Conservation (phyloP, 2,797 vertebrate species). For the Tarsius wallacei region DNA sequence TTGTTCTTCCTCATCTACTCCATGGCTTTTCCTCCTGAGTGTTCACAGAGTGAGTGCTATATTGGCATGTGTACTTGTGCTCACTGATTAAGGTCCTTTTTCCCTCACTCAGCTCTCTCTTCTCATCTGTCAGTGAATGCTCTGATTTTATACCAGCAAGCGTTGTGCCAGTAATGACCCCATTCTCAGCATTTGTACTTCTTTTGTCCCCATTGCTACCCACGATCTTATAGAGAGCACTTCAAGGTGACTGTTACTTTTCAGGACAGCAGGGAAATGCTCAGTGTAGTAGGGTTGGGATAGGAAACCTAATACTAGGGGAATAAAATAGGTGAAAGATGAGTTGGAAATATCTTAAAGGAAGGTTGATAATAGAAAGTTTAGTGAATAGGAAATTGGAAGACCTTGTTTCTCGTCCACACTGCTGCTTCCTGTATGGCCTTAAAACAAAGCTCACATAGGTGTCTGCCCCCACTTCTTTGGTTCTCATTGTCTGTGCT, state of each 20-base stretch:
- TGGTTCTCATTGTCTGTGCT: not conserved
- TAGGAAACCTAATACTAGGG: not conserved
- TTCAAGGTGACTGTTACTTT: not conserved
- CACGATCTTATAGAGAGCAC: not conserved
- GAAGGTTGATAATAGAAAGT: conserved; percentile 9
- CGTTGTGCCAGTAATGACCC: not conserved
- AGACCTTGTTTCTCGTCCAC: conserved; percentile 23
- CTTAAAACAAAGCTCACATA: not conserved
- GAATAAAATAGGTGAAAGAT: conserved; percentile 12
- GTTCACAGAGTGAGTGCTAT: not conserved
- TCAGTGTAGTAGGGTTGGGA: not conserved
- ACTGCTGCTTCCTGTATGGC: not conserved
- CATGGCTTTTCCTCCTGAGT: not conserved
- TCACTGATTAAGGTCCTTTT: not conserved
- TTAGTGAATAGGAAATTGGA: not conserved
- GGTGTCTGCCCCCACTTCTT: not conserved
- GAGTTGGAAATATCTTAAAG: conserved; percentile 50
- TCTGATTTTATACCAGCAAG: conserved; percentile 52
- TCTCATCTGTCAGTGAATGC: not conserved
- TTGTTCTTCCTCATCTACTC: not conserved
- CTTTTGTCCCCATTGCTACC: not conserved
- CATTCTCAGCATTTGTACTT: conserved; percentile 38
- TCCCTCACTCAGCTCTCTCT: not conserved
- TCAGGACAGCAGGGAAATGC: not conserved
- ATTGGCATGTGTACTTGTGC: not conserved